Base-by-base conservation (phyloP, 2,888 invertebrate genomes). In the Chrysolina haemoptera region DNA sequence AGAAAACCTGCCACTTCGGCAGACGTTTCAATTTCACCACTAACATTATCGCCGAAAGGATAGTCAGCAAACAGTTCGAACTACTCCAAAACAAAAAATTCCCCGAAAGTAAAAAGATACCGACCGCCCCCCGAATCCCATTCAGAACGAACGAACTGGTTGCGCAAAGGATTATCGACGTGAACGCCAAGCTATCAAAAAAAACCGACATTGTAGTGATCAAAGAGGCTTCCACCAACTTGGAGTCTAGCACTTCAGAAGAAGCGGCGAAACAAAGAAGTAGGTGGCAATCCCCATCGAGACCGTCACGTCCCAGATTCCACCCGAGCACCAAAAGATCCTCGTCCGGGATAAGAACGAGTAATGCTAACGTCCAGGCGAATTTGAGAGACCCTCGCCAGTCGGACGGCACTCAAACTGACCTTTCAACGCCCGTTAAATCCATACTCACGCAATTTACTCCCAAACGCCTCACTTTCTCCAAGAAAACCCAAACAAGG, bases 401-500 rank as follows among this genome's bases (percentile, higher is more conserved):
- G 1, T 16, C 68, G 0, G 68, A 16, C 16, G 41, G 14, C 22
- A 73, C 67, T 10, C 72, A 68, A 16, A 73, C 72, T 5, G 63
- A 72, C 14, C 55, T 64, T 35, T 1, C 64, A 12, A 68, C 20
- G 20, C n/a, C 16, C 1, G 8, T 68, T 12, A 68, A 16, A 50
- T 53, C 46, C 16, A 55, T 22, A 40, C 10, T 12, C 41, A 35
- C 43, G 11, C 68, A 68, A 48, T 40, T 48, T 5, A 40, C 40
- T 5, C 64, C 59, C 1, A 43, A 65, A 40, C 12, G 5, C 5
- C 14, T 18, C 4, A 65, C 67, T 9, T 40, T 16, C 27, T 27
- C 46, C 20, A 74, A 74, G 20, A 68, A 74, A 16, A 63, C 68
- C n/a, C 74, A 74, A 50, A 74, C 74, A 18, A 27, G 71, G n/a